These are phyloP conservation scores for Reticulitermes lucifugus DNA, from an alignment of 2,888 invertebrate genomes.

Conservation along the genomic window DNA sequence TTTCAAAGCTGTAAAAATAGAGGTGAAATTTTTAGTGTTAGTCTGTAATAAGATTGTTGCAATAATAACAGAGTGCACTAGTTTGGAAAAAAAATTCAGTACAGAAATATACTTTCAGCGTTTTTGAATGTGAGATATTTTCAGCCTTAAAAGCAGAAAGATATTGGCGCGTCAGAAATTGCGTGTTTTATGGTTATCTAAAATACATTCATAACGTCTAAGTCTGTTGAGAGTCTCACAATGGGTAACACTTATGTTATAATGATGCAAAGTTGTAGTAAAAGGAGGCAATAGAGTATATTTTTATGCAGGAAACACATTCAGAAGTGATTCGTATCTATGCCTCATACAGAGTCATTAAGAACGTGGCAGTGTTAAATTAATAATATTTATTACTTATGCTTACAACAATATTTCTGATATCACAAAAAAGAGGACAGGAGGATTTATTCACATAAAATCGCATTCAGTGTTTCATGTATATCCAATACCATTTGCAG, in stretches of 20 bases:
- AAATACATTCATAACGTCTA: background rate
- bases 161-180: background rate
- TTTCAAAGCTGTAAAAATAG: constrained; percentile 1
- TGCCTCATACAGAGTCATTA: too few species aligned
- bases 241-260: background rate
- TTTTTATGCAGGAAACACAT: too few species aligned
- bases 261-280: background rate
- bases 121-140: background rate
- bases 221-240: background rate
- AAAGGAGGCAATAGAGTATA: too few species aligned
- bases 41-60: background rate
- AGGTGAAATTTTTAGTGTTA: background rate
- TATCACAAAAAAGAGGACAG: too few species aligned
- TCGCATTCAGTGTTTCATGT: too few species aligned
- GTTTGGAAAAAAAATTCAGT: background rate
- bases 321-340: too few species aligned
- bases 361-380: too few species aligned
- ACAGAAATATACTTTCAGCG: background rate
- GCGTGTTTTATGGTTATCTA: background rate
- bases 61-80: background rate
- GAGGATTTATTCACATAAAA: too few species aligned
- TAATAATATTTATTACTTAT: too few species aligned
- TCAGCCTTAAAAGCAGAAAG: background rate
- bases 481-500: too few species aligned
- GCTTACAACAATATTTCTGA: too few species aligned